Evolutionary conservation across 2,113 vertebrate species (phyloP).

Genomic region (Petrocephalus zakoni): DNA sequence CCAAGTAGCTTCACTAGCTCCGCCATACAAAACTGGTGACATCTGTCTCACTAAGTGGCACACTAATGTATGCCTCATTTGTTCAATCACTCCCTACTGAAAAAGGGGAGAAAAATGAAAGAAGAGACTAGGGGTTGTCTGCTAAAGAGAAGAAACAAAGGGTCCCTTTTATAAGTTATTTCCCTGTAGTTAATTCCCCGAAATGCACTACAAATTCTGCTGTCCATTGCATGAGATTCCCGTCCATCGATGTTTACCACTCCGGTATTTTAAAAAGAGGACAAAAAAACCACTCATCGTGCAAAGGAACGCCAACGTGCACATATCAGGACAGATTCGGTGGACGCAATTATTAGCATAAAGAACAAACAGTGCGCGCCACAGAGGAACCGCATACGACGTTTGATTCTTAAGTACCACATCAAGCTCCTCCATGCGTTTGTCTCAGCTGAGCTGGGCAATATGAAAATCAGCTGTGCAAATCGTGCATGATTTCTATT

Average conservation of each 20-base stretch:
- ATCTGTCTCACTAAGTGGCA: slow-evolving; percentile 63
- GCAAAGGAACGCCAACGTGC: neutral
- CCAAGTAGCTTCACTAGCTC: slow-evolving; percentile 33
- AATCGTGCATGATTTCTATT: neutral
- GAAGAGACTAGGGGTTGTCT: slow-evolving; percentile 36
- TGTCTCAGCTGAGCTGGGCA: neutral
- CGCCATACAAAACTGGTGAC: slow-evolving; percentile 65
- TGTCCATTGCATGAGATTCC: neutral
- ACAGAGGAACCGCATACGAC: neutral
- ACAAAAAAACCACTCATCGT: neutral
- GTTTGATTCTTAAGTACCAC: neutral
- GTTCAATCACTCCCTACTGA: slow-evolving; percentile 54
- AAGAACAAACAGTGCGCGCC: neutral
- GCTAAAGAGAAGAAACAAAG: slow-evolving; percentile 8
- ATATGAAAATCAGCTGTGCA: neutral
- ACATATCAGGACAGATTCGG: neutral
- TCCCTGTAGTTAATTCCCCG: slow-evolving; percentile 6
- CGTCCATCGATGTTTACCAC: neutral
- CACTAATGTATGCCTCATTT: slow-evolving; percentile 59
- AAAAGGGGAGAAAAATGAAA: slow-evolving; percentile 63
- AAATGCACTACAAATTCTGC: neutral
- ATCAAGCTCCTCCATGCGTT: neutral
- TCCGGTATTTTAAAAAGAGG: neutral
- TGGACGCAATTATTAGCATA: neutral
- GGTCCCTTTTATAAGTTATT: slow-evolving; percentile 5